Conservation (phyloP, 2,888 invertebrate species). For the Caenorhabditis auriculariae region DNA sequence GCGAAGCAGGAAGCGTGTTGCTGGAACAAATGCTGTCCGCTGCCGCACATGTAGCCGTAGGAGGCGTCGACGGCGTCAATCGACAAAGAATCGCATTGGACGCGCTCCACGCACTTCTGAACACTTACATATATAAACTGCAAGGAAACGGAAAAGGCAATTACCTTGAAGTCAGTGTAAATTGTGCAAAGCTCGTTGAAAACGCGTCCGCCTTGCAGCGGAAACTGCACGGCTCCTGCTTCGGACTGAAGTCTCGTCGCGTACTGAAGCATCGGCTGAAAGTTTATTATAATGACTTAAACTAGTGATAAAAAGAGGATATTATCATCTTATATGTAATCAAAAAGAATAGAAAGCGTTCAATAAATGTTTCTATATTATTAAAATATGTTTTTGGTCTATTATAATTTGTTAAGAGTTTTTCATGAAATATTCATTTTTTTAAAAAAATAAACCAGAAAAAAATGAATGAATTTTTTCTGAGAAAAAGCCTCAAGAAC, state of each 20-base stretch:
- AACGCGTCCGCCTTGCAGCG: conserved; percentile 55
- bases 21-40: conserved; percentile 54
- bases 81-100: conserved; percentile 53
- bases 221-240: conserved; percentile 51
- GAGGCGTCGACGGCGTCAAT: conserved; percentile 59
- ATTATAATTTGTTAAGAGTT: not conserved
- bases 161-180: conserved; percentile 51
- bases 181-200: conserved; percentile 55
- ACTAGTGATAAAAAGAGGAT: too few relatives aligned
- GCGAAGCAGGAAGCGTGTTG: conserved; percentile 62
- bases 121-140: too few relatives aligned
- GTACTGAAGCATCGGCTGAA: conserved; percentile 58
- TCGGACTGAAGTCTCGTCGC: conserved; percentile 55
- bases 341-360: not conserved
- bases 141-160: not conserved
- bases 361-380: not conserved
- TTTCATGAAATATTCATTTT: not conserved
- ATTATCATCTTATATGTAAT: too few relatives aligned
- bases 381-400: not conserved
- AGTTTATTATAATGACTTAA: conserved; percentile 1
- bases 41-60: conserved; percentile 61
- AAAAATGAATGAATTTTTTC: too few relatives aligned
- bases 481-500: too few relatives aligned
- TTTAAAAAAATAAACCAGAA: too few relatives aligned
- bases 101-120: conserved; percentile 46